These are phyloP conservation scores for Brachionus rotundiformis DNA, from an alignment of 1,140 invertebrate species.

Conservation along the genomic window DNA sequence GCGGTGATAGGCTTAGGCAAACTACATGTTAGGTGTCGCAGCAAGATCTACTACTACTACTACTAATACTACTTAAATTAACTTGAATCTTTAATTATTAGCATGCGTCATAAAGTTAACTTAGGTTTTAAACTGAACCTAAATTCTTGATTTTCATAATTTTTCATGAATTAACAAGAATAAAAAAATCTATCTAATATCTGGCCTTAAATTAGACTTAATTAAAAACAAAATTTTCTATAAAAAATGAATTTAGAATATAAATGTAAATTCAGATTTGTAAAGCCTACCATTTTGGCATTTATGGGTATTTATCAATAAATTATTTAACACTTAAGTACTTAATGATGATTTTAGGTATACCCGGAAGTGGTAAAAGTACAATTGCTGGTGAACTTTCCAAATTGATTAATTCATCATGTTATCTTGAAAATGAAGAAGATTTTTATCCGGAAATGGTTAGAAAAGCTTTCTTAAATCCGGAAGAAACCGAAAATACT, in stretches of 20 bases:
- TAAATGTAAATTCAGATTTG: neutral
- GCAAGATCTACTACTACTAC: too few species aligned
- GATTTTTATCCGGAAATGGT: conserved; percentile 14
- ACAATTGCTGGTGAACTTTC: conserved; percentile 27
- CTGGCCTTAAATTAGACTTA: neutral
- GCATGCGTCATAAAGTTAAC: neutral
- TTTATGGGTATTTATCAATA: neutral
- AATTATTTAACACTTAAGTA: neutral
- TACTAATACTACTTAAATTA: too few species aligned
- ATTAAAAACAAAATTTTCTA: neutral
- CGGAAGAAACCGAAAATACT: conserved; percentile 26
- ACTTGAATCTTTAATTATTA: neutral
- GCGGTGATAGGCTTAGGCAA: too few species aligned
- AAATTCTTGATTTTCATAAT: neutral
- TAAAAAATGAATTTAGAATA: neutral
- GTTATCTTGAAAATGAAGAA: conserved; percentile 34
- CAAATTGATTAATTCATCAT: neutral
- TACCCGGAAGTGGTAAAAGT: conserved; percentile 34
- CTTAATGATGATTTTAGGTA: conserved; percentile 1
- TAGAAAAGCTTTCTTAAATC: neutral
- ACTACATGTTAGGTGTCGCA: too few species aligned
- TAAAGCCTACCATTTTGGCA: conserved; percentile 16
- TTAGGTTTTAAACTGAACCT: neutral
- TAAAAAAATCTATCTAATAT: neutral
- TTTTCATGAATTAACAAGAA: neutral